phyloP scores from a whole-genome alignment of 1,140 invertebrate species.

The Centruroides sculpturatus region DNA sequence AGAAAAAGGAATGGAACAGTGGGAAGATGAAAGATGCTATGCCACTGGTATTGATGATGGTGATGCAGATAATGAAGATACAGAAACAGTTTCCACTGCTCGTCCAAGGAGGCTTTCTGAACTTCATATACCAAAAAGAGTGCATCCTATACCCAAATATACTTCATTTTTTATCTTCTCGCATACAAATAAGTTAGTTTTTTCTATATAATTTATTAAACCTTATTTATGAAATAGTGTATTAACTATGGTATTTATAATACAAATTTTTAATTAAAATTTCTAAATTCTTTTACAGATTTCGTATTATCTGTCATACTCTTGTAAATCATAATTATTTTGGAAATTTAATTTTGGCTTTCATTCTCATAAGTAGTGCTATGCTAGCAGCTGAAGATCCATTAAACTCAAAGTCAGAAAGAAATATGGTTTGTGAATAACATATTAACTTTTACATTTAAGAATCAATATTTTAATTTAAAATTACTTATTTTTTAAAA shows the following conservation, averaged over 20 bases:
- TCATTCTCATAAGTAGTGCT: conserved; percentile 95
- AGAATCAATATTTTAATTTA: no score
- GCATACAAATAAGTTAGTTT: conserved; percentile 71
- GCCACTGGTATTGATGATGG: conserved; percentile 28
- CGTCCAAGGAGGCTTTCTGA: conserved; percentile 82
- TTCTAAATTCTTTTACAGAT: conserved; percentile 41
- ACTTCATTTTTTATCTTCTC: conserved; percentile 94
- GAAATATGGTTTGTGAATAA: conserved; percentile 42
- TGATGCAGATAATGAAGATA: conserved; percentile 28
- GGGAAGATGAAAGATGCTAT: conserved; percentile 28
- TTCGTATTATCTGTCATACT: conserved; percentile 93
- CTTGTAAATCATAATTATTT: conserved; percentile 93
- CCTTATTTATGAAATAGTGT: neutral
- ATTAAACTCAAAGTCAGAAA: conserved; percentile 52
- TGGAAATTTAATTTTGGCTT: conserved; percentile 87
- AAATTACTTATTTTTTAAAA: no score
- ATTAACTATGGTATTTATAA: neutral
- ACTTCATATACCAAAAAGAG: conserved; percentile 66
- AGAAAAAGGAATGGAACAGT: conserved; percentile 31
- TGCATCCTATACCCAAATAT: conserved; percentile 85
- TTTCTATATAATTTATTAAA: neutral
- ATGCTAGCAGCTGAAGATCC: conserved; percentile 98
- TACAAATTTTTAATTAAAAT: neutral
- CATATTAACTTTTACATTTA: no score
- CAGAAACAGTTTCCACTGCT: conserved; percentile 27